These are phyloP conservation scores for Parazoanthus atlanticus DNA, from an alignment of 92 coral and sea anemone species.

Conservation along the genomic window DNA sequence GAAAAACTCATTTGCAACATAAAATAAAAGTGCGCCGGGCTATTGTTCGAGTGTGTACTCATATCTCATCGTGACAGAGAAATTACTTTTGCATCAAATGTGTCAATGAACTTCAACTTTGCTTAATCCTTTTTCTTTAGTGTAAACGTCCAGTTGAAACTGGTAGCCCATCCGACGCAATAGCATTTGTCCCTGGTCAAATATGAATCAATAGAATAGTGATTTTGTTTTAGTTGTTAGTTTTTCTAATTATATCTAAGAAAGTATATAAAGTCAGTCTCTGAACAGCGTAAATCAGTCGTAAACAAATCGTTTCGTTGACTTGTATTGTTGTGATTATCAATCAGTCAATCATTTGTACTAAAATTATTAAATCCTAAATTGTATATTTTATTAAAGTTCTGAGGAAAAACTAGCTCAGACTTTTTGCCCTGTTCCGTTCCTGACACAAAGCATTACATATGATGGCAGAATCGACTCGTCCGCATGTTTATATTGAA, in stretches of 20 bases:
- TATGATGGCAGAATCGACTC: too few relatives aligned
- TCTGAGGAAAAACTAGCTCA: too few relatives aligned
- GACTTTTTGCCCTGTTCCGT: too few relatives aligned
- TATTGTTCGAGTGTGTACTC: background rate
- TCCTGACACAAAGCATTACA: too few relatives aligned
- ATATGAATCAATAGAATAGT: background rate
- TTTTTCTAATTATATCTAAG: background rate
- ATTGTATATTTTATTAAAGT: too few relatives aligned
- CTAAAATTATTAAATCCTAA: too few relatives aligned
- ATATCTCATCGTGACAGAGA: background rate
- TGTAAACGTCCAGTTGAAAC: background rate
- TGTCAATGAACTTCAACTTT: background rate
- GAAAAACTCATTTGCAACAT: background rate
- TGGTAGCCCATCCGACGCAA: background rate
- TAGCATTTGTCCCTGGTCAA: background rate
- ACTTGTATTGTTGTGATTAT: background rate
- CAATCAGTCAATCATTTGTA: too few relatives aligned
- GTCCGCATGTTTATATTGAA: too few relatives aligned
- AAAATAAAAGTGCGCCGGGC: background rate
- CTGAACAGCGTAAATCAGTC: too few relatives aligned
- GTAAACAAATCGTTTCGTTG: too few relatives aligned
- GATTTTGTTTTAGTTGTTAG: background rate
- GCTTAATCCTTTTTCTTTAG: background rate
- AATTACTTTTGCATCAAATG: background rate
- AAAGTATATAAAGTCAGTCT: background rate